Evolutionary conservation across 2,797 vertebrate species (phyloP).

Genomic region (Darevskia mixta): DNA sequence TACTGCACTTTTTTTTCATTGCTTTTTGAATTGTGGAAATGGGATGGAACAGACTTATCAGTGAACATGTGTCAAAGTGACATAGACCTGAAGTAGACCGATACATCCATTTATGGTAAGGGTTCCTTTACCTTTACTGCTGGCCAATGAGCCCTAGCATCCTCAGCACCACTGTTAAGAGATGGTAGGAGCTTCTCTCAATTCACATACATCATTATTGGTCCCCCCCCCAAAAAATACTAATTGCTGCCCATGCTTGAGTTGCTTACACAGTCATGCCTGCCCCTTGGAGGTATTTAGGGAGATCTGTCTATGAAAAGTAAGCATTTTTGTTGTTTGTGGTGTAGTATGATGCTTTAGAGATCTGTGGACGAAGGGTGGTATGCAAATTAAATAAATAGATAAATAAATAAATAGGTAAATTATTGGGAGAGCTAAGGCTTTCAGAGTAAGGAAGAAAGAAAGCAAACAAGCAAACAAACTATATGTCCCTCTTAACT

Average conservation of each 20-base stretch:
- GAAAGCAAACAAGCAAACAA: neutral
- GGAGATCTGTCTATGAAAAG: neutral
- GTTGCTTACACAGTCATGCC: neutral
- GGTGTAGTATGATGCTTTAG: neutral
- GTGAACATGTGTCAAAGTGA: neutral
- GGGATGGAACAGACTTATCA: neutral
- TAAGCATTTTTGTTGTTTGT: neutral
- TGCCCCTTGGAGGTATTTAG: no score
- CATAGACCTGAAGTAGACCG: neutral
- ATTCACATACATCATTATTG: neutral
- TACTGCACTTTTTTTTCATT: neutral
- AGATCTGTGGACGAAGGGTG: no score
- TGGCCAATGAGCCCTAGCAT: no score
- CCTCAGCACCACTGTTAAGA: no score
- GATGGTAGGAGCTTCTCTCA: neutral
- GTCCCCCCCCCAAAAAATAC: neutral
- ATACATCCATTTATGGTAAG: neutral
- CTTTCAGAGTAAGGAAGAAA: no score
- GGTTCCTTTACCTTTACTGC: neutral
- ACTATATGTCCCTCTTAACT: neutral
- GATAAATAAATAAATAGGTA: no score
- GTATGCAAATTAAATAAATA: no score
- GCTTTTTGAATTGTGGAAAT: neutral
- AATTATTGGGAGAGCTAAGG: neutral
- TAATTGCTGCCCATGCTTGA: neutral